Evolutionary conservation across 2,113 vertebrate species (phyloP), one percentile per base, ranked within the genome.

Genomic region (Penelope pileata): DNA sequence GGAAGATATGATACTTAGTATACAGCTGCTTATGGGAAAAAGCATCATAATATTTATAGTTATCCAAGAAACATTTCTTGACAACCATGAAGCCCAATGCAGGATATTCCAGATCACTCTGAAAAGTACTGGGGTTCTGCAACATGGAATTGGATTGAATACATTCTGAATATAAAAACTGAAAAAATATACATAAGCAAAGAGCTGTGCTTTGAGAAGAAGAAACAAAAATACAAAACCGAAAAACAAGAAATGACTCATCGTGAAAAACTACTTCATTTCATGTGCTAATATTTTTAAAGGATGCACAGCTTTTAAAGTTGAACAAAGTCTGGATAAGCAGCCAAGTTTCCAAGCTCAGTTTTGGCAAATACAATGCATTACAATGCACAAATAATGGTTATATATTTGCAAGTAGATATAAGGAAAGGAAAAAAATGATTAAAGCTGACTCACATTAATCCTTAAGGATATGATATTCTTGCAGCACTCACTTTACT

Each of bases 41-140:
- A 62, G 24, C 16, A 45, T 23, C 1, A 0, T 22, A 59, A 50
- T 21, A 56, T 34, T 78, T 16, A 29, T 0, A 34, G 36, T 38
- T 34, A 73, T 8, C 30, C 56, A 47, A 79, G 32, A 50, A 64
- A 75, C 32, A 47, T 34, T 56, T 26, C 5, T 32, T 34, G 43
- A 80, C 6, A 80, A 29, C 5, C 0, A 1, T 17, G 36, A 83
- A 69, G 50, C 9, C 58, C 9, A 26, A 4, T 1, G 8, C 27
- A 59, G 34, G 16, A 45, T 14, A 62, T 18, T 2, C 36, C 26
- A 47, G 12, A 78, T 54, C 19, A 76, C 58, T 51, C 15, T 47
- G 23, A 56, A 40, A 60, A 4, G 40, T 26, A 34, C 7, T 12
- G 62, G 42, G 63, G 68, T 42, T 63, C 62, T 60, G 43, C 34